Evolutionary conservation across 1,140 invertebrate species (phyloP).

Genomic region (Zaprionus capensis): DNA sequence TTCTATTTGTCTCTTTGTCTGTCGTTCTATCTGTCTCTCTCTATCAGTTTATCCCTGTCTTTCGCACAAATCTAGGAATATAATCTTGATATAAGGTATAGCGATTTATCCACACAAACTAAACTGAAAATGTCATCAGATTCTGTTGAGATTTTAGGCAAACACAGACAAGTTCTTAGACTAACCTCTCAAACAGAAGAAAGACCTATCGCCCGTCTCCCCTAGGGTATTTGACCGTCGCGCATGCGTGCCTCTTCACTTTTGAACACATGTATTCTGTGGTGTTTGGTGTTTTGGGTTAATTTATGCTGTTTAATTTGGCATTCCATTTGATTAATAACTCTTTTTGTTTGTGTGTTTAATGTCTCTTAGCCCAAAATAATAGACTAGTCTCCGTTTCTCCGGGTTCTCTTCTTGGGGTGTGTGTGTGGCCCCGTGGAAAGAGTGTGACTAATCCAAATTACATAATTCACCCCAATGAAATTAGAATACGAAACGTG

Average conservation of each 20-base stretch:
- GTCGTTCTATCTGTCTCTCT: too few relatives aligned
- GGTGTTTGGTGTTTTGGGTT: conserved; percentile 37
- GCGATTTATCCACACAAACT: neutral
- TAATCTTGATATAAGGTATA: too few relatives aligned
- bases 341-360: conserved; percentile 35
- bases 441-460: conserved; percentile 62
- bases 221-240: neutral
- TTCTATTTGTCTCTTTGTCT: too few relatives aligned
- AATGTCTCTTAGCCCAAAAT: conserved; percentile 23
- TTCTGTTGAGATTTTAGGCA: neutral
- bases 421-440: conserved; percentile 28
- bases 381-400: neutral
- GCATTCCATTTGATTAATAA: conserved; percentile 73
- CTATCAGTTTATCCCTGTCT: too few relatives aligned
- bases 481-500: neutral
- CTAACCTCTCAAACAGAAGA: too few relatives aligned
- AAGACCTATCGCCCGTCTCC: too few relatives aligned
- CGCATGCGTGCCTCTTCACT: neutral
- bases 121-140: neutral
- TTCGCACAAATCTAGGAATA: too few relatives aligned
- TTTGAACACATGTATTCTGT: conserved; percentile 49
- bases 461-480: conserved; percentile 37
- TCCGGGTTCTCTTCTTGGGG: conserved; percentile 15
- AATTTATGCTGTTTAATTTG: conserved; percentile 71
- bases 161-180: too few relatives aligned